A percentile compares a stretch with the other conserved stretches of the same genome.
Conservation (phyloP, 64 coral and sea anemone species). For the Stichodactyla mertensii region DNA sequence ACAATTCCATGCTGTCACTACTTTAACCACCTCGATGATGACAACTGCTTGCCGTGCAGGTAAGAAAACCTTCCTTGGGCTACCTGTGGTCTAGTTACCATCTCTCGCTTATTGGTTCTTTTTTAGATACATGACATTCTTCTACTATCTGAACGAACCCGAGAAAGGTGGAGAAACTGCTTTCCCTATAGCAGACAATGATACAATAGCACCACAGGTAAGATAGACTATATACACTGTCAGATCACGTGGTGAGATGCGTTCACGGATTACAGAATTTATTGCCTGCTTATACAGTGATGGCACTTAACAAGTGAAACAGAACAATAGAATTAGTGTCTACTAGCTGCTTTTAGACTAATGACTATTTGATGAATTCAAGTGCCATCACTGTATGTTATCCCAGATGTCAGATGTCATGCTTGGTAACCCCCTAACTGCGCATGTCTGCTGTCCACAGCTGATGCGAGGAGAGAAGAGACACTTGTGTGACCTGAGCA, state of each 20-base stretch:
- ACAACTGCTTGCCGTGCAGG: conserved; percentile 79
- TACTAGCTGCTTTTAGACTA: no score
- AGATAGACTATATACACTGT: no score
- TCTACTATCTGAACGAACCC: conserved; percentile 83
- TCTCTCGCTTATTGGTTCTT: background rate
- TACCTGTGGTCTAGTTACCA: background rate
- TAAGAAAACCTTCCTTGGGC: conserved; percentile 4
- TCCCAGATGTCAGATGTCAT: no score
- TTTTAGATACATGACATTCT: conserved; percentile 68
- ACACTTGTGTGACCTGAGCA: conserved; percentile 48
- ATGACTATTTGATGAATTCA: no score
- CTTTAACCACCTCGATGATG: conserved; percentile 25
- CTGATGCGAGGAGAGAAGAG: background rate
- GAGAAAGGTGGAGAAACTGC: conserved; percentile 79
- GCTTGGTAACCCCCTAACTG: background rate
- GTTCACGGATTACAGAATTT: background rate
- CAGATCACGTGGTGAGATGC: background rate
- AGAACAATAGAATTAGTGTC: no score
- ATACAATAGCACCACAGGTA: conserved; percentile 17
- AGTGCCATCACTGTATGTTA: no score
- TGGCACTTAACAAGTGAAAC: no score
- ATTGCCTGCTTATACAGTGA: background rate
- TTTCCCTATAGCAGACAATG: conserved; percentile 75
- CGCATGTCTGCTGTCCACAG: background rate
- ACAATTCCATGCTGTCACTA: conserved; percentile 68